These are phyloP conservation scores for chimpanzee (Pan troglodytes) DNA, from an alignment of 2,113 vertebrate genomes.

Conservation along the genomic window NHGRI_mPanTro3-v2.1_pri NC_072414.2:92885001-92885500, in stretches of 20 bases:
- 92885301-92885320: not conserved
- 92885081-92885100: constrained; percentile 62
- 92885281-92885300: not conserved
- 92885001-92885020: constrained; percentile 47
- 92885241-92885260: not conserved
- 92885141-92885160: not conserved
- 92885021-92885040: constrained; percentile 40
- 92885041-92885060: constrained; percentile 25
- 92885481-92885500: not conserved
- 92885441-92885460: not conserved
- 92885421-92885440: not conserved
- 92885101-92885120: not conserved
- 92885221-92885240: not conserved
- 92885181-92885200: not conserved
- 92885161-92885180: not conserved
- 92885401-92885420: not conserved
- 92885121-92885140: not conserved
- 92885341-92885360: accelerated
- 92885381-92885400: accelerated
- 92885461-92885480: not conserved
- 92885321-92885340: not conserved
- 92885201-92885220: not conserved
- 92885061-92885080: constrained; percentile 55
- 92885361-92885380: not conserved
- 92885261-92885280: not conserved